phyloP scores from a whole-genome alignment of 2,888 invertebrate genomes.

The Phyllotreta striolata region DNA sequence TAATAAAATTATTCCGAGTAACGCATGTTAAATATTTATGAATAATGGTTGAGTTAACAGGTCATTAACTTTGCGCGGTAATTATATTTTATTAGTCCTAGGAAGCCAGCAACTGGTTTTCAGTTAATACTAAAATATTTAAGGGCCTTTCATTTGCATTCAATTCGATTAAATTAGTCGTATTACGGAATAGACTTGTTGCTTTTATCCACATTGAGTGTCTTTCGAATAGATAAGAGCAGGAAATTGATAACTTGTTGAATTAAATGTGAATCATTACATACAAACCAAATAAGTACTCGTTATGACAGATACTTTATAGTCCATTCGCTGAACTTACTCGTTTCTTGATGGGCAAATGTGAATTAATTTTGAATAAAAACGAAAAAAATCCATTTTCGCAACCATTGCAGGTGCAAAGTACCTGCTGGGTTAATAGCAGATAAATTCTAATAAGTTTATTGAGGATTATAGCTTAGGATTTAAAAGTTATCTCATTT shows the following conservation, averaged over 20 bases:
- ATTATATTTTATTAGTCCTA: slow-evolving; percentile 26
- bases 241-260: slow-evolving; percentile 9
- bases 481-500: too few species aligned
- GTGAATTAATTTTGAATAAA: too few species aligned
- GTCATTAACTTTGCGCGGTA: slow-evolving; percentile 30
- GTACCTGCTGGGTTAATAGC: too few species aligned
- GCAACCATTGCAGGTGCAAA: too few species aligned
- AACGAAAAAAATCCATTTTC: too few species aligned
- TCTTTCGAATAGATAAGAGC: background rate
- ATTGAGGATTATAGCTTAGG: too few species aligned
- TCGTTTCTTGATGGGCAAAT: too few species aligned
- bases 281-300: too few species aligned
- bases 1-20: slow-evolving; percentile 20
- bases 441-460: too few species aligned
- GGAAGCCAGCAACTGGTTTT: slow-evolving; percentile 23
- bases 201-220: background rate
- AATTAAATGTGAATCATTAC: slow-evolving; percentile 7
- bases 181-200: slow-evolving; percentile 1
- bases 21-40: slow-evolving; percentile 29
- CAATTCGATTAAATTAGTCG: background rate
- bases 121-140: slow-evolving; percentile 7
- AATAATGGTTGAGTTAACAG: slow-evolving; percentile 27
- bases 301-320: too few species aligned
- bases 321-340: too few species aligned
- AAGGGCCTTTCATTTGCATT: background rate